Evolutionary conservation across 2,797 vertebrate species (phyloP).

Genomic region (Oreortyx pictus): DNA sequence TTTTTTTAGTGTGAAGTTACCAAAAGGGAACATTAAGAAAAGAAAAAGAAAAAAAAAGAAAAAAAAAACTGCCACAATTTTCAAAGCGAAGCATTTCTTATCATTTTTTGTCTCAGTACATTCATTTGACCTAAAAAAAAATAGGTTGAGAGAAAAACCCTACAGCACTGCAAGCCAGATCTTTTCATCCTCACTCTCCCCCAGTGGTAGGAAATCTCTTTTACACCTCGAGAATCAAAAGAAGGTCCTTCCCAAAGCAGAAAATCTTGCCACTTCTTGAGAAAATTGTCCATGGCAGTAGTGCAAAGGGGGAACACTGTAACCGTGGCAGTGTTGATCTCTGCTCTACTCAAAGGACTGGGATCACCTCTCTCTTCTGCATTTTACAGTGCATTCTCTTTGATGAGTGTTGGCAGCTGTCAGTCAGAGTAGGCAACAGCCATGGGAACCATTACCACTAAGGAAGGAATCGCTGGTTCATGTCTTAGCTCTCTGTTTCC

Average conservation of each 20-base stretch:
- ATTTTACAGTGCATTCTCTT: not conserved
- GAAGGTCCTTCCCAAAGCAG: not conserved
- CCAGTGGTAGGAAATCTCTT: not conserved
- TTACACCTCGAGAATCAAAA: not conserved
- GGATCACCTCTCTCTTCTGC: not conserved
- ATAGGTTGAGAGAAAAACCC: not conserved
- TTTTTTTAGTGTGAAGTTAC: not conserved
- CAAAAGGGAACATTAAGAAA: not conserved
- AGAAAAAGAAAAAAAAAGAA: no score
- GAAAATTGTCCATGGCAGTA: not conserved
- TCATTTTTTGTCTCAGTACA: not conserved
- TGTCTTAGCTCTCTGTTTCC: not conserved
- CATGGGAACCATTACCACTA: not conserved
- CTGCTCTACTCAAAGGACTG: not conserved
- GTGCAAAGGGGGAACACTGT: not conserved
- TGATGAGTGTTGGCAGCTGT: not conserved
- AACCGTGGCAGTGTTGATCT: fast-evolving
- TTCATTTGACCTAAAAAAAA: not conserved
- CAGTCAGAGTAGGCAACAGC: not conserved
- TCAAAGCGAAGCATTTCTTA: not conserved
- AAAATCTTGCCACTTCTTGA: not conserved
- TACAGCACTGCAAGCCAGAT: not conserved
- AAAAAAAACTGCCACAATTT: not conserved
- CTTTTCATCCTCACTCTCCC: not conserved
- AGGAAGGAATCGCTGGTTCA: not conserved